These are phyloP conservation scores for Nomia melanderi DNA, from an alignment of 1,140 invertebrate genomes.

Conservation along the genomic window DNA sequence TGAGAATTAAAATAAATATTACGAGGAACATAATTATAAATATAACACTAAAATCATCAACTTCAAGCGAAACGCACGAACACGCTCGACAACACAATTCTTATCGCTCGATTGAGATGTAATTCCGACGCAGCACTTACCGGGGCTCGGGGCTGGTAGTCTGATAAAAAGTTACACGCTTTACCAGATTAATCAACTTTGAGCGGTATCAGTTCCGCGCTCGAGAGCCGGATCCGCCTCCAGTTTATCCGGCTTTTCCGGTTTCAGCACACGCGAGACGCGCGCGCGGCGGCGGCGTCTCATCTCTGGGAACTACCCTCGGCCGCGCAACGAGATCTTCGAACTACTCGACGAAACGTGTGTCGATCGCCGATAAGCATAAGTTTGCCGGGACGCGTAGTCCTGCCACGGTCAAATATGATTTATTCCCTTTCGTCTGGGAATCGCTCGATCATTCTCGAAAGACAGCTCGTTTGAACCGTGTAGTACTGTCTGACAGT, in stretches of 20 bases:
- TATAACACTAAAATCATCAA: too few species aligned
- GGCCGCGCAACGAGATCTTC: neutral
- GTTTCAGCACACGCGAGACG: neutral
- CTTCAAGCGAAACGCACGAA: too few species aligned
- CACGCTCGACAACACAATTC: too few species aligned
- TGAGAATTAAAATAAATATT: too few species aligned
- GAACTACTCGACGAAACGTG: neutral
- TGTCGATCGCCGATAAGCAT: constrained; percentile 58
- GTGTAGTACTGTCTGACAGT: neutral
- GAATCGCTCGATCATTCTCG: constrained; percentile 46
- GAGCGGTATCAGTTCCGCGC: constrained; percentile 3
- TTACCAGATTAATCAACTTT: constrained; percentile 8
- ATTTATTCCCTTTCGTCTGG: constrained; percentile 61
- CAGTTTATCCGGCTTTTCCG: constrained; percentile 7
- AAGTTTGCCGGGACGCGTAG: constrained; percentile 19
- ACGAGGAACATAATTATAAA: too few species aligned
- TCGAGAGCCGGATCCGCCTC: neutral
- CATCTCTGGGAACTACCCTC: neutral
- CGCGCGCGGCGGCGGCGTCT: neutral
- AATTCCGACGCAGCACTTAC: neutral
- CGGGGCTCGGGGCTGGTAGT: neutral
- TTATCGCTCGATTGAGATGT: neutral
- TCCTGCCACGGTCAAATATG: constrained; percentile 22
- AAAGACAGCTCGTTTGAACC: neutral
- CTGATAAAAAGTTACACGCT: neutral